Evolutionary conservation across 2,888 invertebrate genomes (phyloP).

Genomic region (Stegana nigrithorax): DNA sequence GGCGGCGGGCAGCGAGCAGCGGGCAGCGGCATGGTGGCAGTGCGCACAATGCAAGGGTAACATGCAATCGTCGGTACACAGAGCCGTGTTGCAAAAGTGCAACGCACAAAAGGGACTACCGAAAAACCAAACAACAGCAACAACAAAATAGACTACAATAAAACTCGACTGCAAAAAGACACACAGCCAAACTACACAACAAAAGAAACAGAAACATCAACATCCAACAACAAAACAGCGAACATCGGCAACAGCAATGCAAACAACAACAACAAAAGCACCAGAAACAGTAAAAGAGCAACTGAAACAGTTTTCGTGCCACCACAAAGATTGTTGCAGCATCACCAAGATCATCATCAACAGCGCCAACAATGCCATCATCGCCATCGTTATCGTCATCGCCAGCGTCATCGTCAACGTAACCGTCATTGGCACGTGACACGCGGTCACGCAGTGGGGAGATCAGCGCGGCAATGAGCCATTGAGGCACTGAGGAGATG

Average conservation of each 20-base stretch:
- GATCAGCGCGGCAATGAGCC: conserved; percentile 11
- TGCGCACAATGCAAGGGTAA: no score
- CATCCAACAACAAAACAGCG: conserved; percentile 28
- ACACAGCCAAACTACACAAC: conserved; percentile 48
- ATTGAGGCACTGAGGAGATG: conserved; percentile 2
- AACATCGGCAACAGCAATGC: conserved; percentile 21
- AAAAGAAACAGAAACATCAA: background rate
- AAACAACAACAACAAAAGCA: conserved; percentile 24
- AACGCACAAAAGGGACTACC: no score
- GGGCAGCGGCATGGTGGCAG: no score
- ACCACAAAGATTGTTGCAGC: conserved; percentile 52
- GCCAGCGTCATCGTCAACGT: conserved; percentile 16
- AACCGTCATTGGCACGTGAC: no score
- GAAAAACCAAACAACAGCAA: conserved; percentile 19
- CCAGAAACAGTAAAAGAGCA: conserved; percentile 12
- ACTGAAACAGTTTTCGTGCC: background rate
- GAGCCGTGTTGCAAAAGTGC: no score
- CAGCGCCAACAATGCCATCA: background rate
- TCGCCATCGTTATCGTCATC: background rate
- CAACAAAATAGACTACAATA: conserved; percentile 46
- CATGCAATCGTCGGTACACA: no score
- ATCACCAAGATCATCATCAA: conserved; percentile 34
- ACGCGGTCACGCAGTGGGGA: background rate
- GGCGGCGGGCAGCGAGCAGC: no score
- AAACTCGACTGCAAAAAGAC: conserved; percentile 64